Evolutionary conservation across 2,797 vertebrate genomes (phyloP).

Genomic region (Gallinago stenura): DNA sequence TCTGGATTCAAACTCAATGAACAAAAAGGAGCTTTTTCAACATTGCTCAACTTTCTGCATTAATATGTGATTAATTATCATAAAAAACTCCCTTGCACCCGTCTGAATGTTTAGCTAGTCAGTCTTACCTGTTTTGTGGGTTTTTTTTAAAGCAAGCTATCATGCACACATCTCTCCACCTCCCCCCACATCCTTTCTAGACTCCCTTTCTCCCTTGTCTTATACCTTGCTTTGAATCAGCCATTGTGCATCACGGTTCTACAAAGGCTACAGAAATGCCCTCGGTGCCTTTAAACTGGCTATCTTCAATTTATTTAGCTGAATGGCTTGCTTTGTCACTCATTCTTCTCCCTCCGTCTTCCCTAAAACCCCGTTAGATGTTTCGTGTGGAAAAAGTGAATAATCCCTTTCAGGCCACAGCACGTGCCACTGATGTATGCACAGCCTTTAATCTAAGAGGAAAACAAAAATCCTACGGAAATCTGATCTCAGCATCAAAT

Average conservation of each 20-base stretch:
- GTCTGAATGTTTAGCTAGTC: not conserved
- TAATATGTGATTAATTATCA: not conserved
- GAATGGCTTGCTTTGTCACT: constrained; percentile 22
- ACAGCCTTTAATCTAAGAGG: constrained; percentile 12
- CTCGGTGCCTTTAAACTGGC: not conserved
- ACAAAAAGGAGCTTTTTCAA: not conserved
- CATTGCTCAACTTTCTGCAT: not conserved
- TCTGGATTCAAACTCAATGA: not conserved
- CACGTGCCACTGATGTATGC: not conserved
- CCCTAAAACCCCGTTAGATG: not conserved
- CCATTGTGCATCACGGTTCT: not conserved
- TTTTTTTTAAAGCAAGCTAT: not conserved
- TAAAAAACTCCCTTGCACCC: not conserved
- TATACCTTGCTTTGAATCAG: not conserved
- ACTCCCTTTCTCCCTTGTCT: not conserved
- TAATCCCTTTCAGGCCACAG: not conserved
- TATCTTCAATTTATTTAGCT: not conserved
- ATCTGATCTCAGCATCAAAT: constrained; percentile 24
- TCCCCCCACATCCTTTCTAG: not conserved
- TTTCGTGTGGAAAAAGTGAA: constrained; percentile 8
- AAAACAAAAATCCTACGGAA: not conserved
- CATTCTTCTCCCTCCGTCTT: not conserved
- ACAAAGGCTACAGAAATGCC: not conserved
- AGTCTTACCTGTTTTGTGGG: not conserved
- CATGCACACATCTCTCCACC: not conserved